phyloP scores from a whole-genome alignment of 2,113 vertebrate genomes.

The Pitta sordida region DNA sequence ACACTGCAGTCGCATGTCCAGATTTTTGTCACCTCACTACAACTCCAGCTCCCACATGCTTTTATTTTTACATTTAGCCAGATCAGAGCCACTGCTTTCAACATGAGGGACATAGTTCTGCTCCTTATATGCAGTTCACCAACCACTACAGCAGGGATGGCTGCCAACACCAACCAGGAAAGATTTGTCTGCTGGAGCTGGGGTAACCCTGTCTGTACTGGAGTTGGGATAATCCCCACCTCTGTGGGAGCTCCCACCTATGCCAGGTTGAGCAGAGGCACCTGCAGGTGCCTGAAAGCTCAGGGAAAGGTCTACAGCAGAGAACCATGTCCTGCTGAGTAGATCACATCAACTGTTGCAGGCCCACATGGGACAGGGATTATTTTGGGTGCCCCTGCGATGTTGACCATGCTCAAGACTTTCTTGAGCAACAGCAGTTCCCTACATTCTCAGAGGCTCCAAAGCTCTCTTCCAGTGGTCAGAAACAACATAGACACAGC shows the following conservation, averaged over 20 bases:
- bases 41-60: background rate
- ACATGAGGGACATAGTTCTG: background rate
- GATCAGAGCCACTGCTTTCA: background rate
- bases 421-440: background rate
- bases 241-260: too few species aligned
- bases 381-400: background rate
- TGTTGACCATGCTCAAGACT: background rate
- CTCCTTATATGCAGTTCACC: background rate
- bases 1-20: background rate
- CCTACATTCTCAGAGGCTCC: background rate
- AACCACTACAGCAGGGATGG: background rate
- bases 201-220: background rate
- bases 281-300: background rate
- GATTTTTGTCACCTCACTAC: background rate
- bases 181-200: background rate
- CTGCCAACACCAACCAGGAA: accelerated
- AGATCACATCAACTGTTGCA: background rate
- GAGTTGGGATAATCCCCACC: background rate
- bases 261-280: background rate
- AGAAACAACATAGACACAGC: background rate
- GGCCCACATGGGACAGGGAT: background rate
- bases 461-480: background rate
- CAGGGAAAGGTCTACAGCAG: background rate
- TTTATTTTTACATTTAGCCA: background rate
- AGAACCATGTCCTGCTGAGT: background rate